A percentile compares a stretch with the other conserved stretches of the same genome.
Evolutionary conservation across 1,140 invertebrate genomes (phyloP).

Genomic region (Ceratosolen solmsi): DNA sequence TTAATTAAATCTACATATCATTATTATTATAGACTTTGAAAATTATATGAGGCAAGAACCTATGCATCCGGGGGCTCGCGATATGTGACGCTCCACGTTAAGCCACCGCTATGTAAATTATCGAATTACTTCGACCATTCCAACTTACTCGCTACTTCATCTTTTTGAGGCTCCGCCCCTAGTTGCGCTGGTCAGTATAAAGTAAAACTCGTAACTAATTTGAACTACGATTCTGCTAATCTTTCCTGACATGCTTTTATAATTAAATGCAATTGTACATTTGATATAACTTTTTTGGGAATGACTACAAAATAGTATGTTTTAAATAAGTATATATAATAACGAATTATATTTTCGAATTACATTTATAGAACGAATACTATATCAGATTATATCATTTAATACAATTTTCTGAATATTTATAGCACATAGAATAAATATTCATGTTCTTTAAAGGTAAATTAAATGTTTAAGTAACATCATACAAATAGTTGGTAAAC

Average conservation of each 20-base stretch:
- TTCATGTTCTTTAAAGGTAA: too few species aligned
- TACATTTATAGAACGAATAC: too few species aligned
- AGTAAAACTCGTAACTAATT: conserved; percentile 39
- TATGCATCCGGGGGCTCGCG: conserved; percentile 51
- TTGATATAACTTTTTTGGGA: neutral
- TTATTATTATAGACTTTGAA: conserved; percentile 19
- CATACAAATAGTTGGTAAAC: too few species aligned
- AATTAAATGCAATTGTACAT: neutral
- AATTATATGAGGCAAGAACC: neutral
- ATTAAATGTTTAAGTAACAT: too few species aligned
- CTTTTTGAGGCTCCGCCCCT: conserved; percentile 48
- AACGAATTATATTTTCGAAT: too few species aligned
- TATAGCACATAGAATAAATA: too few species aligned
- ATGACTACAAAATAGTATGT: too few species aligned
- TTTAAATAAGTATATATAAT: too few species aligned
- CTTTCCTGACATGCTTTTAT: neutral
- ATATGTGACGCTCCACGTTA: conserved; percentile 58
- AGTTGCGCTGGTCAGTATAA: conserved; percentile 42
- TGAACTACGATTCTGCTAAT: conserved; percentile 35
- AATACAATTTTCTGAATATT: too few species aligned
- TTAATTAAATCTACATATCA: conserved; percentile 48
- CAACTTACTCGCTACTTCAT: conserved; percentile 55
- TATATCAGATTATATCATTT: too few species aligned
- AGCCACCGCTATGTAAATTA: conserved; percentile 62
- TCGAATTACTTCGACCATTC: conserved; percentile 56